Conservation (phyloP, 2,888 invertebrate genomes). For the Glaucopsyche alexis region DNA sequence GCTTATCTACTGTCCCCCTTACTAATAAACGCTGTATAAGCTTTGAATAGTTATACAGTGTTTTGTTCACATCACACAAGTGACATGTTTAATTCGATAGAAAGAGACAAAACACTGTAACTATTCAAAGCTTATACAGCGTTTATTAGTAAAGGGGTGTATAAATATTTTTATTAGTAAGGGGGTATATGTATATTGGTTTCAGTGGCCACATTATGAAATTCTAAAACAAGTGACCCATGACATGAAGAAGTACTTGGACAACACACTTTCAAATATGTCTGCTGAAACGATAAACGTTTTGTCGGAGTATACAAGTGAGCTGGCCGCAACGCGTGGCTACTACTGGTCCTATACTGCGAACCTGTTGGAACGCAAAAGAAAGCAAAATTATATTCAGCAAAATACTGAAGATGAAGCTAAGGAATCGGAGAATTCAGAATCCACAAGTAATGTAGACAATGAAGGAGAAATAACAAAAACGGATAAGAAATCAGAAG, state of each 20-base stretch:
- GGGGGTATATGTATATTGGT: constrained; percentile 23
- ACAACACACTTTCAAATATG: constrained; percentile 42
- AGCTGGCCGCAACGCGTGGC: constrained; percentile 43
- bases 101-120: too few relatives aligned
- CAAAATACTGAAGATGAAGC: constrained; percentile 16
- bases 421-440: background rate
- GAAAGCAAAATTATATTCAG: constrained; percentile 14
- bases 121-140: too few relatives aligned
- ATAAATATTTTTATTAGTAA: too few relatives aligned
- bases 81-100: too few relatives aligned
- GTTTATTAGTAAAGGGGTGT: too few relatives aligned
- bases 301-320: constrained; percentile 34
- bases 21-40: too few relatives aligned
- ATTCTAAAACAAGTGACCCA: constrained; percentile 45
- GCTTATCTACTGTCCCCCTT: too few relatives aligned
- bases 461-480: background rate
- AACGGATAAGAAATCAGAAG: constrained; percentile 8
- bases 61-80: too few relatives aligned
- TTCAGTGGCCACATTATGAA: constrained; percentile 56
- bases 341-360: constrained; percentile 55
- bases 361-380: constrained; percentile 36
- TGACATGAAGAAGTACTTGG: constrained; percentile 43
- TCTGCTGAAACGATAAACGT: constrained; percentile 30
- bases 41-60: too few relatives aligned
- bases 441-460: background rate